Base-by-base conservation (phyloP, 2,113 vertebrate genomes). In the Pseudorectes ferrugineus region DNA sequence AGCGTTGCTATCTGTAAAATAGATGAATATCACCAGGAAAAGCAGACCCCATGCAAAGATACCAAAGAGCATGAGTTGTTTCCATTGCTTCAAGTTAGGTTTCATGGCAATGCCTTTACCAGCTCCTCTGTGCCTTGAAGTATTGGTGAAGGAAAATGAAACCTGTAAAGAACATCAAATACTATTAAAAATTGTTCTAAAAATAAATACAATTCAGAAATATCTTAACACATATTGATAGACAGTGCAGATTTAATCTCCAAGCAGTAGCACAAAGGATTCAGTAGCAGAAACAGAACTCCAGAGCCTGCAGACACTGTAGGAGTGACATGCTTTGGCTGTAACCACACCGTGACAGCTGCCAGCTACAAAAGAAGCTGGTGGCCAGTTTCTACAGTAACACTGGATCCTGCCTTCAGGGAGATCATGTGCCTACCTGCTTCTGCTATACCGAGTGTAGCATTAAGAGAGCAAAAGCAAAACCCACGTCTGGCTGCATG, bases 21-120 rank as follows among this genome's bases (percentile, higher is more conserved):
- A 99, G 48, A 99, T 98, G 96, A 99, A 99, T 85, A 99, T 98
- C 49, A 97, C 98, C 70, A 99, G 92, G 94, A 99, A 99, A 73
- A 99, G 95, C 59, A 99, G 97, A 21, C 97, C 99, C 99, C 99
- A 99, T 45, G 98, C 98, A 87, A 99, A 98, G 95, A 99, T 99
- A 73, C 98, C 99, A 75, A 98, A 98, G 80, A 99, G 98, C 97
- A 98, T 98, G 75, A 99, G 96, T 97, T 98, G 98, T 97, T 99
- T 98, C 99, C 99, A 99, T 97, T 99, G 99, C 97, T 99, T 99
- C 98, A 99, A 97, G 89, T 98, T 99, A 78, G 99, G 98, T 98
- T 99, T 99, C 99, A 99, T 99, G 98, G 98, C 98, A 98, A 92
- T 95, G 83, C 89, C 89, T 95, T 88, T 89, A 86, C 79, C 88